Conservation (phyloP, 2,797 vertebrate species). For the Simalia tracyae region DNA sequence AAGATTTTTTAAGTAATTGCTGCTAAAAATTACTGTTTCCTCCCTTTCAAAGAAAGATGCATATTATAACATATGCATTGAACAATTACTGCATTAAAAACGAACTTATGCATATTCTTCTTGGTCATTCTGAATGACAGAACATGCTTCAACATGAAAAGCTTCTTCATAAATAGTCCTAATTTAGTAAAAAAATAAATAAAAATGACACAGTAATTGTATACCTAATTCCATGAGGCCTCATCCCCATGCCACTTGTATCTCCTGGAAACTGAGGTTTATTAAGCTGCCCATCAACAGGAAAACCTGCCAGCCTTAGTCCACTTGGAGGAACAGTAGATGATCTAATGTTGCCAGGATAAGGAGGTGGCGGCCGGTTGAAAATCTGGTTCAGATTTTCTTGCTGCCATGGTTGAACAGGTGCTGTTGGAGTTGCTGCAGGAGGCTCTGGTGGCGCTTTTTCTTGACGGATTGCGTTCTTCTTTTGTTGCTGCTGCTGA, state of each 20-base stretch:
- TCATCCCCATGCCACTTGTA: conserved; percentile 78
- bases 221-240: conserved; percentile 89
- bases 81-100: not conserved
- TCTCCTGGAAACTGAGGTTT: conserved; percentile 84
- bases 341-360: conserved; percentile 86
- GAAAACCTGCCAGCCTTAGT: conserved; percentile 82
- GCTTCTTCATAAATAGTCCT: not conserved
- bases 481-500: conserved; percentile 95
- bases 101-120: not conserved
- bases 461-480: conserved; percentile 90
- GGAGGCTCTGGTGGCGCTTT: conserved; percentile 81
- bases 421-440: conserved; percentile 70
- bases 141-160: not conserved
- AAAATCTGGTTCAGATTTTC: conserved; percentile 84
- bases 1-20: not conserved
- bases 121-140: not conserved
- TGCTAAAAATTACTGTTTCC: not conserved
- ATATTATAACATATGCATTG: not conserved
- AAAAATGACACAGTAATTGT: not conserved
- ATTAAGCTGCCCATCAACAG: conserved; percentile 83
- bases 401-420: conserved; percentile 87
- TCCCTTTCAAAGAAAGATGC: not conserved
- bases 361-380: conserved; percentile 92
- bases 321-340: conserved; percentile 72
- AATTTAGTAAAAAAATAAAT: not conserved